Evolutionary conservation across 2,888 invertebrate genomes (phyloP).

Genomic region (Blastobasis adustella): DNA sequence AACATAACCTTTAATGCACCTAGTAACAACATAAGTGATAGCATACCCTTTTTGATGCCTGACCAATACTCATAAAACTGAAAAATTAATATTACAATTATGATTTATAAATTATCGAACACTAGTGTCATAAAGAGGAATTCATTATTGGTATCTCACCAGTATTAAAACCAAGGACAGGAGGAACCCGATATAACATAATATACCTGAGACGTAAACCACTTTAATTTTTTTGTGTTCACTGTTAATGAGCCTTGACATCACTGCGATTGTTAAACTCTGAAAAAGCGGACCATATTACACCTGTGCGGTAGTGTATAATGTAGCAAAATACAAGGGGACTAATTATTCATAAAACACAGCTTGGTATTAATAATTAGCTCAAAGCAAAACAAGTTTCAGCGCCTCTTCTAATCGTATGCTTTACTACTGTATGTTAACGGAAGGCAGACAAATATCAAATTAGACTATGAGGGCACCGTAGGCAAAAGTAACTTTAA

Average conservation of each 20-base stretch:
- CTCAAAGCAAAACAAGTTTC: no score
- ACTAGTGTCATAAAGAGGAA: constrained; percentile 22
- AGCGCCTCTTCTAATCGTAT: no score
- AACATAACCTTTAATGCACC: constrained; percentile 40
- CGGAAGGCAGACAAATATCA: no score
- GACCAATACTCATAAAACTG: constrained; percentile 22
- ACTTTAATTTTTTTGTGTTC: constrained; percentile 45
- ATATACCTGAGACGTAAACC: constrained; percentile 45
- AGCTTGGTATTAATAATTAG: no score
- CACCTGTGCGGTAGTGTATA: no score
- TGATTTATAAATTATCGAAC: constrained; percentile 16
- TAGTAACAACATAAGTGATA: constrained; percentile 27
- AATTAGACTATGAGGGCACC: no score
- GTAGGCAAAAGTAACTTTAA: no score
- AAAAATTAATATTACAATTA: constrained; percentile 12
- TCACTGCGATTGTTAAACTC: constrained; percentile 39
- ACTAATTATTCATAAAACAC: no score
- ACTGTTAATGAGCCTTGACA: constrained; percentile 41
- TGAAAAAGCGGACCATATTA: constrained; percentile 21
- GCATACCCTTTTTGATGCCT: constrained; percentile 27
- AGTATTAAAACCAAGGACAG: constrained; percentile 27
- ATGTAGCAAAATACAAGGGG: no score
- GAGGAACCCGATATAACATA: constrained; percentile 42
- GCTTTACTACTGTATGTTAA: no score
- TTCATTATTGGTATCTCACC: constrained; percentile 42